Evolutionary conservation across 2,888 invertebrate genomes (phyloP).

Genomic region (Zonitis immaculata): DNA sequence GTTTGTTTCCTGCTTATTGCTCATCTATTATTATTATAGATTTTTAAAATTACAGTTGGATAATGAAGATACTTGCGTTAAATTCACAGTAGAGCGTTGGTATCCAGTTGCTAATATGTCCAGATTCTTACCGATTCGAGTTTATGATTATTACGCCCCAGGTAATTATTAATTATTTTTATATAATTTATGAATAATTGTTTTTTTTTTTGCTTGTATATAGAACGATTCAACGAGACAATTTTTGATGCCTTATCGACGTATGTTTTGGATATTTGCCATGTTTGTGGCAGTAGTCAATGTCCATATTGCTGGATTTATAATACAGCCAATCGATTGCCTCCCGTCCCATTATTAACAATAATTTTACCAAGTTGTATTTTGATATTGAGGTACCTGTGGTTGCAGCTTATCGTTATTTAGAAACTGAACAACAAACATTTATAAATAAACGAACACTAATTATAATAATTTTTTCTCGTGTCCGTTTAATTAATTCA

Average conservation of each 20-base stretch:
- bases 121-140: constrained; percentile 78
- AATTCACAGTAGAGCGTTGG: constrained; percentile 92
- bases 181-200: neutral
- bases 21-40: neutral
- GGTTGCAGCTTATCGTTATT: constrained; percentile 27
- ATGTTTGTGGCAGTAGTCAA: constrained; percentile 91
- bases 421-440: constrained; percentile 3
- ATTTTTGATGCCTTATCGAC: constrained; percentile 84
- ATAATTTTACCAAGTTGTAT: constrained; percentile 33
- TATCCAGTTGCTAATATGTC: constrained; percentile 96
- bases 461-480: no score
- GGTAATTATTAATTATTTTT: constrained; percentile 53
- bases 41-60: constrained; percentile 61
- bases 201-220: constrained; percentile 42
- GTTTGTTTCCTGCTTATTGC: constrained; percentile 40
- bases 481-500: no score
- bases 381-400: constrained; percentile 32
- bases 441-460: neutral
- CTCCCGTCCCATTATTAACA: constrained; percentile 34
- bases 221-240: constrained; percentile 87
- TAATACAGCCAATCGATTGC: constrained; percentile 56
- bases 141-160: constrained; percentile 95
- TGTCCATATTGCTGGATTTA: constrained; percentile 89
- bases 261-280: constrained; percentile 85
- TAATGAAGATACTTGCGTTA: constrained; percentile 78